Conservation (phyloP, 2,113 vertebrate genomes). For the Melanerpes aurifrons region DNA sequence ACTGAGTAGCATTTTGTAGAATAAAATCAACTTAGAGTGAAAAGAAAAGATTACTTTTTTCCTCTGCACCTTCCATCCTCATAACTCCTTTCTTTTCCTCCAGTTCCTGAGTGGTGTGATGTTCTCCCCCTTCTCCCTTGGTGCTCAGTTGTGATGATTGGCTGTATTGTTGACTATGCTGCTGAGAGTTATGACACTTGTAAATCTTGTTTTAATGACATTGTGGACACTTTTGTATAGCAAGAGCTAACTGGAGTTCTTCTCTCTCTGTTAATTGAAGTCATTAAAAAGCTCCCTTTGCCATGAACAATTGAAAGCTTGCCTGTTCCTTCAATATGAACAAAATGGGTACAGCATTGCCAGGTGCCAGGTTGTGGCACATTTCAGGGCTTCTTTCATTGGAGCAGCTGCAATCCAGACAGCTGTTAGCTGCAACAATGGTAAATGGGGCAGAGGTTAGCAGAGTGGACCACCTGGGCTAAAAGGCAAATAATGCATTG, state of each 20-base stretch:
- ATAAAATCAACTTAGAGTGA: conserved; percentile 78
- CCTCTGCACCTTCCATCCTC: not conserved
- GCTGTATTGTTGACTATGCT: conserved; percentile 66
- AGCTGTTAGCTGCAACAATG: conserved; percentile 22
- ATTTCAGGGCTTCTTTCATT: not conserved
- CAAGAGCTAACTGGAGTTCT: conserved; percentile 72
- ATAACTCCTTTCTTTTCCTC: not conserved
- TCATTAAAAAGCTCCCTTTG: conserved; percentile 76
- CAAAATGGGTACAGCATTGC: conserved; percentile 6
- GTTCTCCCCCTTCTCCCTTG: conserved; percentile 34
- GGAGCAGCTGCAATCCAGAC: not conserved
- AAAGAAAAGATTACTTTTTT: conserved; percentile 66
- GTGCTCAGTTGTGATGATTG: conserved; percentile 70
- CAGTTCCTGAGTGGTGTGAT: not conserved
- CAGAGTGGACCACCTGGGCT: not conserved
- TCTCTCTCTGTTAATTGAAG: conserved; percentile 71
- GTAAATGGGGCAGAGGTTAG: not conserved
- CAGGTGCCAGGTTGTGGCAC: not conserved
- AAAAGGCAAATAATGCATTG: conserved; percentile 1
- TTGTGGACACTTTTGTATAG: conserved; percentile 74
- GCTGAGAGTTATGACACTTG: conserved; percentile 72
- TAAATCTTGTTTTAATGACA: conserved; percentile 73
- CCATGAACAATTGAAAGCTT: conserved; percentile 62
- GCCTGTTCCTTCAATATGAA: conserved; percentile 62
- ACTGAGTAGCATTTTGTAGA: conserved; percentile 81